phyloP scores from a whole-genome alignment of 2,888 invertebrate genomes.

The Esperia sulphurella region DNA sequence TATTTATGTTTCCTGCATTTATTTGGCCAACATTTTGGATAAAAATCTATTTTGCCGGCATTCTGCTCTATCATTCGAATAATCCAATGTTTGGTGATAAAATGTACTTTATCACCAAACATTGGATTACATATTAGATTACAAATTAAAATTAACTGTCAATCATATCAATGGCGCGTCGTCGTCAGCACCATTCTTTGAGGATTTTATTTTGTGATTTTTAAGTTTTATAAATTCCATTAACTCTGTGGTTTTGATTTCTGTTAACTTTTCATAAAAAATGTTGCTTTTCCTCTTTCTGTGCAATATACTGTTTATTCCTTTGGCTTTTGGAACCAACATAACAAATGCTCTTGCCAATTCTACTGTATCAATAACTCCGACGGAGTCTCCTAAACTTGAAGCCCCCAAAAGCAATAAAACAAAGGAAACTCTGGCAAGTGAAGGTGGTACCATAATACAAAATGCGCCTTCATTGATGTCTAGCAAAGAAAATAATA shows the following conservation, averaged over 20 bases:
- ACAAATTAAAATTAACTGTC: no score
- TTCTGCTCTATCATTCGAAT: no score
- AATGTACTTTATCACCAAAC: no score
- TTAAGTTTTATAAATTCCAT: background rate
- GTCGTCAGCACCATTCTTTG: no score
- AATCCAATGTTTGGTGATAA: no score
- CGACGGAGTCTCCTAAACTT: background rate
- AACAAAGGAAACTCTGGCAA: slow-evolving; percentile 32
- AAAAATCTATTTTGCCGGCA: no score
- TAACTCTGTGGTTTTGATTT: background rate
- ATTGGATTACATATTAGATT: no score
- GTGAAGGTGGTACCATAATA: slow-evolving; percentile 50
- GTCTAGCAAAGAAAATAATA: slow-evolving; percentile 36
- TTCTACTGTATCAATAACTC: background rate
- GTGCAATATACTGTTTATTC: slow-evolving; percentile 30
- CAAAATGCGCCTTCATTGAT: slow-evolving; percentile 30
- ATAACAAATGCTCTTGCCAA: slow-evolving; percentile 18
- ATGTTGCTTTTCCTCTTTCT: slow-evolving; percentile 33
- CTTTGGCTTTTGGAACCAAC: slow-evolving; percentile 24
- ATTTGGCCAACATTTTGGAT: no score
- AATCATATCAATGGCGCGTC: no score
- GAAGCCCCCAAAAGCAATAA: slow-evolving; percentile 16
- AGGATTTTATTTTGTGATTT: background rate
- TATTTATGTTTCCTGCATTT: no score
- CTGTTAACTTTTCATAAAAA: slow-evolving; percentile 16